phyloP scores from a whole-genome alignment of 1,140 invertebrate genomes.

The Euura lappo region DNA sequence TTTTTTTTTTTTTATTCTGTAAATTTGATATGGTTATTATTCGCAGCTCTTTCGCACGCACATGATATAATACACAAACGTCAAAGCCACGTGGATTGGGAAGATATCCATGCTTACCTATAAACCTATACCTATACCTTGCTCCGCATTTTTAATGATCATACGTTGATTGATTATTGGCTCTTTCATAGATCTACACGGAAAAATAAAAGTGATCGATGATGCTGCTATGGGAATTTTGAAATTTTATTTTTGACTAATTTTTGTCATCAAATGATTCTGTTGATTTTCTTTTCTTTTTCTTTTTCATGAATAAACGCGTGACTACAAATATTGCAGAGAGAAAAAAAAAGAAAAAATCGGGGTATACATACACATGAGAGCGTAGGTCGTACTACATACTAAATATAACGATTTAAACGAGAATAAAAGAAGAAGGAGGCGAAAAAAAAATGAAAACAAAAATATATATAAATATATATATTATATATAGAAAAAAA shows the following conservation, averaged over 20 bases:
- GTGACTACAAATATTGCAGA: not conserved
- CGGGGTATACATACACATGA: not conserved
- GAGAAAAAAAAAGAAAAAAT: not conserved
- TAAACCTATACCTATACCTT: too few relatives aligned
- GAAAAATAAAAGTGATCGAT: too few relatives aligned
- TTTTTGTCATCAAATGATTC: too few relatives aligned
- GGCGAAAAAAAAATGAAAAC: conserved; percentile 49
- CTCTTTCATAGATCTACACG: too few relatives aligned
- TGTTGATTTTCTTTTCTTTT: not conserved
- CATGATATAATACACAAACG: not conserved
- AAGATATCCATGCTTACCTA: too few relatives aligned
- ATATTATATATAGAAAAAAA: conserved; percentile 30
- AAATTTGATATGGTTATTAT: too few relatives aligned
- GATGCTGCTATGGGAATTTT: too few relatives aligned
- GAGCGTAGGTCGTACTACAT: conserved; percentile 40
- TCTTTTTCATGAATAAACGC: not conserved
- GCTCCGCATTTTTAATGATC: too few relatives aligned
- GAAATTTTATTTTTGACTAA: too few relatives aligned
- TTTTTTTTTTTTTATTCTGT: not conserved
- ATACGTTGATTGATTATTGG: too few relatives aligned
- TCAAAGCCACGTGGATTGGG: too few relatives aligned
- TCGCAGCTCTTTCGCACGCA: not conserved
- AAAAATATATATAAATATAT: too few relatives aligned
- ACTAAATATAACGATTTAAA: conserved; percentile 46
- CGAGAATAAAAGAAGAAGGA: conserved; percentile 40